Percentiles rank a stretch among this genome's conserved stretches.
Evolutionary conservation across 1,140 invertebrate species (phyloP).

Genomic region (Drosophila sechellia): DNA sequence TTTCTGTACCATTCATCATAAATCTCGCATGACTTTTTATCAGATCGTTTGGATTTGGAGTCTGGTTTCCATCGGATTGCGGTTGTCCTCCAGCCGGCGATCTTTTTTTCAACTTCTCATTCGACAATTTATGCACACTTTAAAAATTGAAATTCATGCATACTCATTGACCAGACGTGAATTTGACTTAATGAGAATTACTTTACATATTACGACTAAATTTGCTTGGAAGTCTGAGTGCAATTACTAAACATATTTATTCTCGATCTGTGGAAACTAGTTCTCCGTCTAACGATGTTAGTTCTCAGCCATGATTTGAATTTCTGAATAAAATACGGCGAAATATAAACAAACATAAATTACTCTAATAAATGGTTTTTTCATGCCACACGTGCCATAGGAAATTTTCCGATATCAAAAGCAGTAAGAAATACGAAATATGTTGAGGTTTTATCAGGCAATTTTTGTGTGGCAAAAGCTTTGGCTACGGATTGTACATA

Average conservation of each 20-base stretch:
- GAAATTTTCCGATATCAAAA: conserved; percentile 10
- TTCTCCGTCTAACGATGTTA: conserved; percentile 38
- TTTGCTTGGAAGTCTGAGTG: conserved; percentile 41
- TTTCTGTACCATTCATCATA: conserved; percentile 58
- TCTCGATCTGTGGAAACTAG: conserved; percentile 29
- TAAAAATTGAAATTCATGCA: conserved; percentile 61
- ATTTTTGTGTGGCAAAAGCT: too few species aligned
- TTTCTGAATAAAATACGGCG: conserved; percentile 30
- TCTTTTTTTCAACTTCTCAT: conserved; percentile 29
- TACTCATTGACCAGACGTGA: conserved; percentile 66
- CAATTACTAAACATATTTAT: conserved; percentile 43
- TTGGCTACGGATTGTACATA: too few species aligned
- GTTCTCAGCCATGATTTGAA: conserved; percentile 38
- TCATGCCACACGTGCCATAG: conserved; percentile 7
- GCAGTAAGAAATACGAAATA: conserved; percentile 24
- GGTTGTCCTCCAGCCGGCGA: conserved; percentile 70
- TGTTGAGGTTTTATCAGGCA: background rate
- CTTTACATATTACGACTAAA: conserved; percentile 54
- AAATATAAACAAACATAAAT: conserved; percentile 44
- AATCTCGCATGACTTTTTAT: conserved; percentile 49
- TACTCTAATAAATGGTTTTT: conserved; percentile 1
- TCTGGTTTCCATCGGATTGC: conserved; percentile 60
- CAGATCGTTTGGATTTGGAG: conserved; percentile 24
- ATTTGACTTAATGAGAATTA: conserved; percentile 74
- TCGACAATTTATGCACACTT: conserved; percentile 42